Base-by-base conservation (phyloP, 2,888 invertebrate species). In the Caenorhabditis sp. region DNA sequence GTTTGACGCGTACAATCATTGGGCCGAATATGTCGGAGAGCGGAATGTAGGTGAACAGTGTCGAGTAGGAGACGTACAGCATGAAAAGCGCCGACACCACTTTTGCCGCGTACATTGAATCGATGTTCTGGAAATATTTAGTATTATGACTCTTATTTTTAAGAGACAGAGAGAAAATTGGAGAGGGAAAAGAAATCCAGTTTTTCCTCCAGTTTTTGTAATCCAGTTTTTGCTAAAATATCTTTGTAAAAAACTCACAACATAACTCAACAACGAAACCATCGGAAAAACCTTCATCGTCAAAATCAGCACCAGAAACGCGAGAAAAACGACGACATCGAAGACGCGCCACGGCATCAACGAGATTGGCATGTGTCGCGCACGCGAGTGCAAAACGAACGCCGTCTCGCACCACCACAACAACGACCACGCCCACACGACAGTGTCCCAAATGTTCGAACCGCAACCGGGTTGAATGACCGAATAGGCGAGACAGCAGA, bases 21-120 rank as follows among this genome's bases (percentile, higher is more conserved):
- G 89, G 90, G 27, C 90, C 90, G 23, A 84, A 81, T 12, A 89
- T 88, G 50, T 83, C 81, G 24, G 83, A 85, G 1, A 86, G 68
- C 0, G 90, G 90, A 27, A 90, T 83, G 81, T 89, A 89, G 43
- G 88, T 88, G 66, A 88, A 88, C 43, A 90, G 85, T 17, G 89
- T 88, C 8, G 89, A 85, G 79, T 89, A 90, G 83, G 88, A 90
- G 82, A 89, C 89, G 82, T 89, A 90, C 23, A 90, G 86, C 17
- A 90, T 80, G 67, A 84, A 85, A 63, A 82, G 72, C 4, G 86
- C 76, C 31, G 83, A 82, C 21, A 81, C 61, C 1, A 81, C 79
- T 62, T 81, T 79, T 19, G 77, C 75, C 2, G 76, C 61, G 61
- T 84, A 84, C 5, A 76, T 77, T 6, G 78, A 77, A 14, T 63